Conservation (phyloP, 2,888 invertebrate genomes). For the Agriopis leucophaearia region DNA sequence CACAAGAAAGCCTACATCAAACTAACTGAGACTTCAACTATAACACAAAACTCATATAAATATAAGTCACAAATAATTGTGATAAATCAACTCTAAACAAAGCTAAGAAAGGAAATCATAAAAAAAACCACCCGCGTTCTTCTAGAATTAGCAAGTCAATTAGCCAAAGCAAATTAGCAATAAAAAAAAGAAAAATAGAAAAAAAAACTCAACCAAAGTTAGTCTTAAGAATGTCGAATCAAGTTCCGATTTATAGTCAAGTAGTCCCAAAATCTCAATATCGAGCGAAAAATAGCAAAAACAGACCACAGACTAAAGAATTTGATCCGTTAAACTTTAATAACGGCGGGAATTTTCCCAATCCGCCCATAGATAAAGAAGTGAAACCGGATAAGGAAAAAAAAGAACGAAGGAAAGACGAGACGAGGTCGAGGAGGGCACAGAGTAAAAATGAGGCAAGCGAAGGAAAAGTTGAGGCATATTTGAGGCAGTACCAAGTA, state of each 20-base stretch:
- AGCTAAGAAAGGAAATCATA: conserved; percentile 53
- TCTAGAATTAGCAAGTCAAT: conserved; percentile 74
- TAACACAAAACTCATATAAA: conserved; percentile 39
- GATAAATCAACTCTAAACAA: conserved; percentile 51
- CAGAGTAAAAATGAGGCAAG: conserved; percentile 67
- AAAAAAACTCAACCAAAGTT: conserved; percentile 71
- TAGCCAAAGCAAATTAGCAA: conserved; percentile 69
- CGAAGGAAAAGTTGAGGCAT: conserved; percentile 81
- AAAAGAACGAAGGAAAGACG: conserved; percentile 62
- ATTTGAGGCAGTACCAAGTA: conserved; percentile 80
- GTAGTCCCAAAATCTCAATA: conserved; percentile 81
- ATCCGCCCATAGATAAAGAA: conserved; percentile 59
- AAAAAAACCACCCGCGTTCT: conserved; percentile 69
- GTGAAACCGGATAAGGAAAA: conserved; percentile 61
- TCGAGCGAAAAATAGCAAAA: conserved; percentile 60
- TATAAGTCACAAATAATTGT: conserved; percentile 45
- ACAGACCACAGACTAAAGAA: conserved; percentile 75
- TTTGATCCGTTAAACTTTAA: conserved; percentile 89
- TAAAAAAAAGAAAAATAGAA: conserved; percentile 22
- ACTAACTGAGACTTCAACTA: neutral
- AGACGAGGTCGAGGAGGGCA: conserved; percentile 58
- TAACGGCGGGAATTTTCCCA: conserved; percentile 81
- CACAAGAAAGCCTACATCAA: conserved; percentile 11
- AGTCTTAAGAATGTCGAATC: conserved; percentile 77
- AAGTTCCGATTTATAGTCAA: conserved; percentile 83